Evolutionary conservation across 2,888 invertebrate species (phyloP), one percentile per base, ranked within the genome.

Genomic region (Brachylomia viminalis): DNA sequence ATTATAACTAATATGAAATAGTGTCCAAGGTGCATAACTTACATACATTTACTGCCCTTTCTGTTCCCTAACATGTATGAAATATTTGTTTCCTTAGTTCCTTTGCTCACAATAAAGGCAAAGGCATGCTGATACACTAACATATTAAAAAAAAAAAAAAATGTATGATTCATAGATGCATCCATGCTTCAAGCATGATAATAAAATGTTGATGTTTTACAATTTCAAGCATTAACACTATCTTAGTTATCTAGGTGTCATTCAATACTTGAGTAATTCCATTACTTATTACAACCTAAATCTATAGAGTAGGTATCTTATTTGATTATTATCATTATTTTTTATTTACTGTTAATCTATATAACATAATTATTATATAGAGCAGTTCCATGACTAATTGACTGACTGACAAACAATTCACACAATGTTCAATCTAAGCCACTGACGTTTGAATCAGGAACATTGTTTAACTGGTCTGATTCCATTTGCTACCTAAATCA

Each of bases 181-280:
- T 78, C 47, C n/a, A 72, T 56, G 42, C 30, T 33, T 20, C 69
- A 33, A 30, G 20, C 30, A 33, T 67, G 30, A 68, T 71, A 62
- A 54, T 77, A 38, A 54, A 54, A 49, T n/a, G 23, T 52, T 58
- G 15, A 49, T 74, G 13, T 67, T 62, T 79, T 52, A 27, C 15
- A 45, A 49, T 62, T 56, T 79, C 42, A 49, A 67, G 49, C 49
- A 49, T 30, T 56, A 52, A 47, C 66, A 56, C 49, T 80, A 79
- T 79, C 80, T 74, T 27, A 33, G 59, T 59, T 62, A 79, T 66
- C 73, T 61, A 66, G 74, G 56, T 67, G 49, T 74, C 80, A 79
- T 67, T 56, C 42, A 65, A 79, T 59, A 74, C 42, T 62, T 80
- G 66, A 74, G 61, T 49, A 54, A 62, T 73, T 45, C 66, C 45